Evolutionary conservation across 1,140 invertebrate species (phyloP).

Genomic region (Argopecten irradians): DNA sequence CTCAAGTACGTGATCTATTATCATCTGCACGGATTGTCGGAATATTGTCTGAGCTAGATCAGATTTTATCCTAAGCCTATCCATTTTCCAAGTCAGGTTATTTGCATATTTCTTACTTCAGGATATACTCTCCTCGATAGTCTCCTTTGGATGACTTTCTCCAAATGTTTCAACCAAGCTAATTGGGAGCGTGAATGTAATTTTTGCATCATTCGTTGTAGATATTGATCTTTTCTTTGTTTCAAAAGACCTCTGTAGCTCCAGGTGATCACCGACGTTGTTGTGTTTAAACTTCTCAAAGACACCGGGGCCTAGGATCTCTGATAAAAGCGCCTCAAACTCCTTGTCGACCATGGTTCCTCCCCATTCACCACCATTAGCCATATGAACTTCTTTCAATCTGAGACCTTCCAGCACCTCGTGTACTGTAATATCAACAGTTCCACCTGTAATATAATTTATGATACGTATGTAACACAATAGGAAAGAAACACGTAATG

Average conservation of each 20-base stretch:
- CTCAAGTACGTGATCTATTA: neutral
- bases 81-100: neutral
- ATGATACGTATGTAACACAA: no score
- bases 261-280: slow-evolving; percentile 35
- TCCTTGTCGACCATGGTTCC: slow-evolving; percentile 47
- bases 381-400: slow-evolving; percentile 45
- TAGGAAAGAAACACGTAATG: no score
- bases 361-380: slow-evolving; percentile 51
- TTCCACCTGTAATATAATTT: slow-evolving; percentile 47
- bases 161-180: neutral
- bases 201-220: neutral
- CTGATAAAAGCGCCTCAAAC: slow-evolving; percentile 32
- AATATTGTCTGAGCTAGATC: neutral
- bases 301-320: slow-evolving; percentile 33
- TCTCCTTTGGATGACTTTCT: neutral
- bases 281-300: slow-evolving; percentile 30
- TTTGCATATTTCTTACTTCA: neutral
- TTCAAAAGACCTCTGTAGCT: slow-evolving; percentile 49
- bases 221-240: slow-evolving; percentile 38
- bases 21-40: neutral
- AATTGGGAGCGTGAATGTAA: neutral
- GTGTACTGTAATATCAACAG: slow-evolving; percentile 52
- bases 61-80: neutral
- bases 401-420: slow-evolving; percentile 15
- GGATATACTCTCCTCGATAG: neutral